Base-by-base conservation (phyloP, 2,797 vertebrate species). In the Muscicapa striata region DNA sequence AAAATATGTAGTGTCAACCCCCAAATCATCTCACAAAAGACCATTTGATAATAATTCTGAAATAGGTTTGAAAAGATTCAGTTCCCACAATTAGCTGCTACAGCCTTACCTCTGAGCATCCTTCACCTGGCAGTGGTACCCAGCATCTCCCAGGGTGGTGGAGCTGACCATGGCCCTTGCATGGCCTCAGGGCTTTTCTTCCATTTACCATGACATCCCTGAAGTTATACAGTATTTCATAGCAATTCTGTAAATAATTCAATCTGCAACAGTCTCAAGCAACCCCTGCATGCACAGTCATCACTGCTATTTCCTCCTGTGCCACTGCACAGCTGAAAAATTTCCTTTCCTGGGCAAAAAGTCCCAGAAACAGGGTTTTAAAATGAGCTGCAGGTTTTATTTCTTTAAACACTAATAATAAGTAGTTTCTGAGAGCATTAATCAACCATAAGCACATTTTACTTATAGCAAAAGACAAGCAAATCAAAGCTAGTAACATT, bases 21-120 rank as follows among this genome's bases (percentile, higher is more conserved):
- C 15, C 0, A 84, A 64, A 40, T 13, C 51, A 36, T 4, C 46
- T 19, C 2, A 1, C 23, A n/a, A 46, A 38, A 61, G 2, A 19
- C n/a, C 26, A 16, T 24, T 59, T 55, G 38, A 23, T 27, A 8
- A 5, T 18, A 8, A 5, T 18, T 45, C 48, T 59, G 70, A 27
- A 52, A 30, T 8, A 40, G 17, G 3, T 30, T 52, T 74, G 73
- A n/a, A 72, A 52, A 54, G 10, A 9, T 17, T 64, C 19, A 27
- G 0, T 45, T 72, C 32, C 51, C 51, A 10, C 2, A 2, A 38
- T 46, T 1, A 66, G 38, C 36, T 72, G 52, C 55, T 16, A 11
- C 11, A 26, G 30, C 61, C 84, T 91, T 89, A 92, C 89, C 86
- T 81, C 17, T 5, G 70, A 66, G 68, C 77, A 84, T 66, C 61